phyloP scores from a whole-genome alignment of 2,888 invertebrate genomes.

The Phaedon cochleariae region DNA sequence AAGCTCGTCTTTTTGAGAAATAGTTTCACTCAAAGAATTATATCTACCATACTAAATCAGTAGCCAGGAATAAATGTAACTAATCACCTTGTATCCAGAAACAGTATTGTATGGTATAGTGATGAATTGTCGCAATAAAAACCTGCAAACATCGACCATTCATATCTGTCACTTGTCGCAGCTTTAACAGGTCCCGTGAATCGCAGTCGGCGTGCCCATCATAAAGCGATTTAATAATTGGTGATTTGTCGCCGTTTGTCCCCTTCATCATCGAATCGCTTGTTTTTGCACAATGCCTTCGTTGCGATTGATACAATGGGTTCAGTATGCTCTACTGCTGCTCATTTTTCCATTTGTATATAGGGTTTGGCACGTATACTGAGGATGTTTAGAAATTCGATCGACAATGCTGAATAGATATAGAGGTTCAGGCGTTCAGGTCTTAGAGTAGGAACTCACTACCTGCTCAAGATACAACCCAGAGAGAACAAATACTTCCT shows the following conservation, averaged over 20 bases:
- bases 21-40: too few relatives aligned
- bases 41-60: too few relatives aligned
- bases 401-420: too few relatives aligned
- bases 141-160: neutral
- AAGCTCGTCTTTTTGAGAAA: too few relatives aligned
- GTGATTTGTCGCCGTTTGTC: conserved; percentile 54
- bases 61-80: too few relatives aligned
- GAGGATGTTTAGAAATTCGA: neutral
- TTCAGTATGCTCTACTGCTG: neutral
- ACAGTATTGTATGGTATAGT: too few relatives aligned
- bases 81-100: too few relatives aligned
- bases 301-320: neutral
- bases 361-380: too few relatives aligned
- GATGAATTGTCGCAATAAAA: neutral
- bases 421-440: too few relatives aligned
- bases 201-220: neutral
- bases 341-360: neutral
- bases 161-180: conserved; percentile 19
- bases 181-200: conserved; percentile 12
- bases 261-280: conserved; percentile 55
- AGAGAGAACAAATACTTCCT: too few relatives aligned
- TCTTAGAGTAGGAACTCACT: too few relatives aligned
- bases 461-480: too few relatives aligned
- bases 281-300: conserved; percentile 54
- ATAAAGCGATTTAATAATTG: conserved; percentile 53